Evolutionary conservation across 2,888 invertebrate species (phyloP), one percentile per base, ranked within the genome.

Genomic region (Cylloceria caligata): DNA sequence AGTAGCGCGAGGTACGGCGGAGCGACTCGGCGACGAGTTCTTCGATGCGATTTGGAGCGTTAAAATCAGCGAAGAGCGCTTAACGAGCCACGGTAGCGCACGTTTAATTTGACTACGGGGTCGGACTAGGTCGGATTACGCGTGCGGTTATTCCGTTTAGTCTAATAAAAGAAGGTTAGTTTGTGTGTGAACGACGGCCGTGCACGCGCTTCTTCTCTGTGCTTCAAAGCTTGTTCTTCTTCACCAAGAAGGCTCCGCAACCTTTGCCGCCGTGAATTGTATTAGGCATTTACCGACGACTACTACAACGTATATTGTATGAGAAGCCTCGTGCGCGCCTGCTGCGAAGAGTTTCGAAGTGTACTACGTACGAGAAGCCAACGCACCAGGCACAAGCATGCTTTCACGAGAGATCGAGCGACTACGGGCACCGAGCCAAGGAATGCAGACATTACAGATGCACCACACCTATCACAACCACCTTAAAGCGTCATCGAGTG

Each of bases 391-490:
- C 86, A 80, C 78, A 69, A 74, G 11, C 83, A 67, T 55, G 34
- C 76, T 76, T 76, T 69, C 68, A 73, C 80, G 39, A 16, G 30
- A 24, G 52, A 36, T 13, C 34, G 55, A 65, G 55, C 34, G 45
- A 72, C 27, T 27, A 21, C 55, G 52, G 91, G 91, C 90, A 90
- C 11, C 62, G 71, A 47, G 90, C 91, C 91, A 91, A 90, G 86
- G 89, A 90, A 91, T 90, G 90, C 86, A 88, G 88, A 88, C 88
- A 87, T 89, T 89, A 87, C 85, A 88, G 87, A 88, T 87, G 88
- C 86, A 85, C 87, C 86, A 86, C 88, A 88, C 86, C 90, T 89
- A 90, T 90, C 89, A 87, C 87, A 90, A 91, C 89, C 88, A 88
- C 88, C 88, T 86, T 86, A 86, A 88, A 88, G 84, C 86, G 88